These are phyloP conservation scores for Neocrepidodera transversa DNA, from an alignment of 2,888 invertebrate genomes.

Conservation along the genomic window DNA sequence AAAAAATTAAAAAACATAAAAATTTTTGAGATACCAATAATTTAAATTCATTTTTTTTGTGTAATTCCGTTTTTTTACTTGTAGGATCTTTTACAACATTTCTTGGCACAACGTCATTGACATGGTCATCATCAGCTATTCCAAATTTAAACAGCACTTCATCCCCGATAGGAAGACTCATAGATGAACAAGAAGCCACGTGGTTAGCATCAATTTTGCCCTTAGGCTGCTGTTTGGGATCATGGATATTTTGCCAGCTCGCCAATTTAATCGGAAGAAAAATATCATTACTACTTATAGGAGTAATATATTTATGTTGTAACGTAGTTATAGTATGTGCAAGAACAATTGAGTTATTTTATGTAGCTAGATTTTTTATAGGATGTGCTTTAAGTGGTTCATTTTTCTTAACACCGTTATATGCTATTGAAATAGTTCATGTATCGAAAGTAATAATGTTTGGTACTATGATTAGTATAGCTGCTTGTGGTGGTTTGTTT, in stretches of 20 bases:
- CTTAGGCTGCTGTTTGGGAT: slow-evolving; percentile 65
- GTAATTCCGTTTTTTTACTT: no score
- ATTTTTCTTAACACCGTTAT: slow-evolving; percentile 80
- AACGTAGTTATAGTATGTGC: slow-evolving; percentile 72
- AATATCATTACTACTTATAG: slow-evolving; percentile 68
- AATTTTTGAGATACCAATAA: no score
- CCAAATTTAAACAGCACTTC: slow-evolving; percentile 31
- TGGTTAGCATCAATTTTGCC: slow-evolving; percentile 64
- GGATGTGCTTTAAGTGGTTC: slow-evolving; percentile 64
- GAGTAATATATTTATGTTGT: slow-evolving; percentile 71
- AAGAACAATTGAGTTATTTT: slow-evolving; percentile 60
- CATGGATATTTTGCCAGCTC: slow-evolving; percentile 71
- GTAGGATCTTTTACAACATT: no score
- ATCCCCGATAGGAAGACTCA: slow-evolving; percentile 2
- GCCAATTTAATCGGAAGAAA: slow-evolving; percentile 73
- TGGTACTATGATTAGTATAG: slow-evolving; percentile 69
- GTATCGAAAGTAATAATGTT: slow-evolving; percentile 79
- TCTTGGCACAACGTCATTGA: no score
- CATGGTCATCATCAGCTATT: slow-evolving; percentile 42
- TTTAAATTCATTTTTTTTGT: no score
- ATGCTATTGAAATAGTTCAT: slow-evolving; percentile 85
- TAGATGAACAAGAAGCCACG: slow-evolving; percentile 47
- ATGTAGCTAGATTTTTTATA: slow-evolving; percentile 65
- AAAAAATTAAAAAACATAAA: no score
- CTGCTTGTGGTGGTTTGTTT: slow-evolving; percentile 72